Conservation (phyloP, 2,113 vertebrate species). For the Saimiri boliviensis region DNA sequence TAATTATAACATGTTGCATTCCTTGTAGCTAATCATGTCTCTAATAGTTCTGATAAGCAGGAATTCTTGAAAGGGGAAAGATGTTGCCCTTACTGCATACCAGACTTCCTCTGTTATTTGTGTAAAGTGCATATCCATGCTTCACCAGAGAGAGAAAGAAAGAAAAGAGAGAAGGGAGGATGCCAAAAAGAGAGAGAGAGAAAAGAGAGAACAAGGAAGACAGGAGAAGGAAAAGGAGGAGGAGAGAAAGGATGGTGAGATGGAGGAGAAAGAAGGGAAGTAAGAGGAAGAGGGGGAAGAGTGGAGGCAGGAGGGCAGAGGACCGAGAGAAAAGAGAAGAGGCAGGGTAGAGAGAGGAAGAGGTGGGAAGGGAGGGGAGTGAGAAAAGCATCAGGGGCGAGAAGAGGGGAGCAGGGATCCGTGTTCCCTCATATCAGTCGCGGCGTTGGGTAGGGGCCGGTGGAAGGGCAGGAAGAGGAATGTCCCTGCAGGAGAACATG, state of each 20-base stretch:
- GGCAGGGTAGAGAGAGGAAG: neutral
- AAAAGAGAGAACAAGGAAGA: fast-evolving
- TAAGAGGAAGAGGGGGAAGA: neutral
- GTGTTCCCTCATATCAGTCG: neutral
- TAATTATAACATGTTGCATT: slow-evolving; percentile 69
- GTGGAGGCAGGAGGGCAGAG: neutral
- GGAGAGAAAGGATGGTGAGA: neutral
- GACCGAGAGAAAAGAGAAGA: neutral
- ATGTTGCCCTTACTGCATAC: slow-evolving; percentile 39
- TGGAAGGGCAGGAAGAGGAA: neutral
- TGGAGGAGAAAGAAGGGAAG: neutral
- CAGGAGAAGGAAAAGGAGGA: neutral
- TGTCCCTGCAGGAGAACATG: neutral
- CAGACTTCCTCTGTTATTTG: neutral
- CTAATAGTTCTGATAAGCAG: slow-evolving; percentile 53
- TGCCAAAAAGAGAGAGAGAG: fast-evolving
- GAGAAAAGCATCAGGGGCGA: neutral
- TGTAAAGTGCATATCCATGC: neutral
- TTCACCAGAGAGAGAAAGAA: neutral
- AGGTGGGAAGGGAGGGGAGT: neutral
- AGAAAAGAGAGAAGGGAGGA: neutral
- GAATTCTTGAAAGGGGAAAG: slow-evolving; percentile 63
- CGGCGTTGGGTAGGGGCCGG: neutral
- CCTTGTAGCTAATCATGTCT: slow-evolving; percentile 62
- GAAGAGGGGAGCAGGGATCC: too few species aligned